Conservation (phyloP, 2,888 invertebrate species). For the Ochropleura leucogaster region DNA sequence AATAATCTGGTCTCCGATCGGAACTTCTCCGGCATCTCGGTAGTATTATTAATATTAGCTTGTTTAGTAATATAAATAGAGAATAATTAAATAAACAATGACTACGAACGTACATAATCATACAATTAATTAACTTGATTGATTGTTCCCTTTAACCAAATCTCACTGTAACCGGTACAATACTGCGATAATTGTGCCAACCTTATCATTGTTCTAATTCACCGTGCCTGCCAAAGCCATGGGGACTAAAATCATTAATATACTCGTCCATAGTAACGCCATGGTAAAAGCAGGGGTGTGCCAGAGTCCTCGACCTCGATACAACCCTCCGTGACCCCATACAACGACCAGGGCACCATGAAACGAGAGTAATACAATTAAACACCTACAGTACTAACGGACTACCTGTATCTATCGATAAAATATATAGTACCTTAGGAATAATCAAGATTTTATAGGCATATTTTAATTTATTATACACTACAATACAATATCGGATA, state of each 20-base stretch:
- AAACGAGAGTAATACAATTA: slow-evolving; percentile 86
- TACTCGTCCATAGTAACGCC: slow-evolving; percentile 56
- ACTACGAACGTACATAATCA: background rate
- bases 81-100: background rate
- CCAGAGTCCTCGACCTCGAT: slow-evolving; percentile 83
- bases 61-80: background rate
- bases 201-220: slow-evolving; percentile 46
- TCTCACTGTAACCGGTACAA: slow-evolving; percentile 8
- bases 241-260: slow-evolving; percentile 58
- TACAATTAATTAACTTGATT: slow-evolving; percentile 26
- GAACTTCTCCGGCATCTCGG: background rate
- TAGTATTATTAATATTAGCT: background rate
- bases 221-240: slow-evolving; percentile 24
- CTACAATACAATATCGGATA: background rate
- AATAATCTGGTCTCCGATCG: background rate
- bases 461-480: background rate
- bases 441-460: background rate
- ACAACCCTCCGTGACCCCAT: slow-evolving; percentile 75
- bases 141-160: slow-evolving; percentile 40
- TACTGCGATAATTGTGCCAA: slow-evolving; percentile 29
- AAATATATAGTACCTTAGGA: background rate
- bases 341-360: slow-evolving; percentile 79
- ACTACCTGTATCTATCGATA: slow-evolving; percentile 45
- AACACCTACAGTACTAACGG: slow-evolving; percentile 67
- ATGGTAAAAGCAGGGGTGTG: slow-evolving; percentile 68